Percentiles rank a stretch among this genome's conserved stretches.
phyloP scores from a whole-genome alignment of 2,113 vertebrate species.

The Sinosuthora webbiana region DNA sequence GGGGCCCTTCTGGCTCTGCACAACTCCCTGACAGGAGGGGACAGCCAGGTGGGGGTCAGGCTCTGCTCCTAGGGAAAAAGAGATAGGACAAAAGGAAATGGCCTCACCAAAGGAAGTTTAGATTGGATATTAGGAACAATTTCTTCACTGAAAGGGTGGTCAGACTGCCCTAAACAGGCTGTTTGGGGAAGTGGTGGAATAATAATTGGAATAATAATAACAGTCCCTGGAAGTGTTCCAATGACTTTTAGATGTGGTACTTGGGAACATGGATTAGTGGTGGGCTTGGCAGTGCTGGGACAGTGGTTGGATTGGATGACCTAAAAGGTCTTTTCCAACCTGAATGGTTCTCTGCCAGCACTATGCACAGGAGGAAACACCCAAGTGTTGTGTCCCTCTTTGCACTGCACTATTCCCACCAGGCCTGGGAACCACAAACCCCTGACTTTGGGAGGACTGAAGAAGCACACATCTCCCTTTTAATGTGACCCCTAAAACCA shows the following conservation, averaged over 20 bases:
- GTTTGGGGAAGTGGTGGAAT: neutral
- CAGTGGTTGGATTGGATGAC: neutral
- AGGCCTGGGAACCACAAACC: neutral
- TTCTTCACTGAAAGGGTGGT: neutral
- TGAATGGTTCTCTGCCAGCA: neutral
- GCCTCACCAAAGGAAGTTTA: neutral
- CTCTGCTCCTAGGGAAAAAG: neutral
- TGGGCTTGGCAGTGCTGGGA: neutral
- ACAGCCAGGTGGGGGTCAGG: neutral
- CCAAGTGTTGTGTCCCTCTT: neutral
- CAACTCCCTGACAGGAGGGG: neutral
- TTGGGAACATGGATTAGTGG: neutral
- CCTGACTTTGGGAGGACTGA: neutral
- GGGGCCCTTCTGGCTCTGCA: neutral
- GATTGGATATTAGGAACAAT: neutral
- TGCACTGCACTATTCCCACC: neutral
- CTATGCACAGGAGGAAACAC: neutral
- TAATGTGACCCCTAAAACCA: neutral
- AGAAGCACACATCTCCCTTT: neutral
- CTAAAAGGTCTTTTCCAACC: neutral
- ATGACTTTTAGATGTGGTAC: neutral
- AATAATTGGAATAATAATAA: neutral
- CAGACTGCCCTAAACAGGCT: neutral
- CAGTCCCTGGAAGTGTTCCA: neutral
- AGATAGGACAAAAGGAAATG: neutral